phyloP scores from a whole-genome alignment of 2,797 vertebrate species.

The Malurus leucopterus region DNA sequence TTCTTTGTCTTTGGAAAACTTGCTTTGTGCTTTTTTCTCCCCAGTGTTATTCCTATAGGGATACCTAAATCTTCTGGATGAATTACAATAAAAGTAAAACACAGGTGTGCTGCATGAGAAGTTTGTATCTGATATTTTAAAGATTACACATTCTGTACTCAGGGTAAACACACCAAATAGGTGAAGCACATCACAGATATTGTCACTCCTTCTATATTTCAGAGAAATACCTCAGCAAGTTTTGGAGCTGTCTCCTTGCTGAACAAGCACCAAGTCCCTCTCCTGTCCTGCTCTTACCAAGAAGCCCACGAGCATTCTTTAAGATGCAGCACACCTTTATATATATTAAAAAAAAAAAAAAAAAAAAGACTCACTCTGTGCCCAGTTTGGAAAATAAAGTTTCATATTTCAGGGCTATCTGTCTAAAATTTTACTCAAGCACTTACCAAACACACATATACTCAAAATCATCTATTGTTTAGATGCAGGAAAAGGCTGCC shows the following conservation, averaged over 20 bases:
- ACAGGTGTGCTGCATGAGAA: neutral
- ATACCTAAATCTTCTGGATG: neutral
- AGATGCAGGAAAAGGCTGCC: neutral
- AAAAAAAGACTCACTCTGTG: neutral
- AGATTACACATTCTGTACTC: neutral
- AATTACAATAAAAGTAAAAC: neutral
- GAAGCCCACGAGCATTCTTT: neutral
- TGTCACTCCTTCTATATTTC: neutral
- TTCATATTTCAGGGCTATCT: neutral
- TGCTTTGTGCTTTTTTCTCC: neutral
- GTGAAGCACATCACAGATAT: neutral
- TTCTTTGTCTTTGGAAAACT: neutral
- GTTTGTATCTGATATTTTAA: neutral
- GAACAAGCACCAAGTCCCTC: neutral
- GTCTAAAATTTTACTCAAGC: neutral
- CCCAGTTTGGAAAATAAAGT: neutral
- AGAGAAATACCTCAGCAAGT: neutral
- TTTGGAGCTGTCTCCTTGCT: neutral
- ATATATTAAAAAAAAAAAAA: no score
- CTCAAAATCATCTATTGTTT: neutral
- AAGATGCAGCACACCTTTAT: neutral
- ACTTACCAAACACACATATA: neutral
- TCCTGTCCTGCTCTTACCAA: neutral
- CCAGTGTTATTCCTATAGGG: neutral
- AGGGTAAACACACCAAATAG: neutral